Percentiles rank a stretch among this genome's conserved stretches.
These are phyloP conservation scores for Addax nasomaculatus DNA, from an alignment of 2,113 vertebrate species.

Conservation along the genomic window DNA sequence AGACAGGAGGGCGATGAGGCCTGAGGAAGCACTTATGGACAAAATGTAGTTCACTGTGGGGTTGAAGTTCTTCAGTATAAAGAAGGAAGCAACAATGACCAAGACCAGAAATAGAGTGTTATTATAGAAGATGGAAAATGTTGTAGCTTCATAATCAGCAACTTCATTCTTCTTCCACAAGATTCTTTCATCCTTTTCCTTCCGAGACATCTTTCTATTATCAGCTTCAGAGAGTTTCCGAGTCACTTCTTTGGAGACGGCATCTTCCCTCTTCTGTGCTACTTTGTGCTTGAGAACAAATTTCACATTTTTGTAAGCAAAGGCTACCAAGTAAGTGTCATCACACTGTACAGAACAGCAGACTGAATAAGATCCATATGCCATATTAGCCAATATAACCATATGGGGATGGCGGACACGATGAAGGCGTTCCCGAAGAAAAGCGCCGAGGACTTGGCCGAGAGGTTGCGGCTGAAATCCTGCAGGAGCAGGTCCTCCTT, in stretches of 20 bases:
- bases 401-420: too few species aligned
- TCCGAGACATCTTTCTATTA: too few species aligned
- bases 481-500: too few species aligned
- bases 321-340: constrained; percentile 98
- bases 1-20: constrained; percentile 96
- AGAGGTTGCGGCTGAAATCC: too few species aligned
- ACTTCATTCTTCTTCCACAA: constrained; percentile 99
- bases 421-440: too few species aligned
- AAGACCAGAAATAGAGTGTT: constrained; percentile 97
- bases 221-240: too few species aligned
- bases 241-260: too few species aligned
- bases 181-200: constrained; percentile 82
- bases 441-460: too few species aligned
- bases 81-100: constrained; percentile 96
- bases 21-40: constrained; percentile 95
- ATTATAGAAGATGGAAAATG: constrained; percentile 99
- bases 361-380: constrained; percentile 99
- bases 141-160: constrained; percentile 97
- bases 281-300: constrained; percentile 98
- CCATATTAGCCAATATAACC: constrained; percentile 99
- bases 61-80: constrained; percentile 98
- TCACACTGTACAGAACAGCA: constrained; percentile 94
- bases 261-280: too few species aligned
- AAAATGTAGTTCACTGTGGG: constrained; percentile 99
- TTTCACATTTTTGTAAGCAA: constrained; percentile 98